Base-by-base conservation (phyloP, 1,140 invertebrate genomes). In the Brachionus asplanchnoidis region DNA sequence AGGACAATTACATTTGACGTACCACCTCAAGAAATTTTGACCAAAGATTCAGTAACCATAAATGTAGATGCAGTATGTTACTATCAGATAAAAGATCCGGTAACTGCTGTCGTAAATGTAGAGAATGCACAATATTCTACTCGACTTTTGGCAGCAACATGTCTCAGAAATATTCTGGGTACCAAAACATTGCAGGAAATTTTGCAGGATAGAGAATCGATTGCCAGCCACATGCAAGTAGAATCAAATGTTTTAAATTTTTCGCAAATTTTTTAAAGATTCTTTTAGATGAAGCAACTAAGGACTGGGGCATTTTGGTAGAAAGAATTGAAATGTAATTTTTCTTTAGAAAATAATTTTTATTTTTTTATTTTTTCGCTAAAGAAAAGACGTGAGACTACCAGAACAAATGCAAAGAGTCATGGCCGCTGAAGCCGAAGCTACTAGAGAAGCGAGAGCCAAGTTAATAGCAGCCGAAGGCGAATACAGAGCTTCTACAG, bases 401-500 rank as follows among this genome's bases (percentile, higher is more conserved):
- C 87, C 87, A 9, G 84, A 86, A 26, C 87, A 87, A 85, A 83
- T 88, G 85, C 87, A 88, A 75, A 86, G 87, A 85, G 87, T 87
- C 46, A 88, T 89, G 88, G 88, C 87, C 12, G 87, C 88, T n/a
- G 87, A 88, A 82, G 88, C 88, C 1, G 88, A 89, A 85, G 88
- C 88, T 6, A 50, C 87, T 1, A 85, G 88, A 66, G 88, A 89
- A 82, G 88, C 88, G 3, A 86, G 86, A 66, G 88, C 88, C 26
- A 89, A 89, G 86, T 87, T 86, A 23, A 85, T 85, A 70, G 68
- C 85, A 26, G 85, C 79, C 17, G 77, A 86, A 73, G 84, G 84
- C 12, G 85, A 85, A 78, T 40, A 83, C 60, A 36, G 56, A 53
- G 85, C 85, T 2, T 85, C 79, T 12, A 70, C 14, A 20, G 68